Evolutionary conservation across 2,797 vertebrate genomes (phyloP), one percentile per base, ranked within the genome.

Genomic region (Ara ararauna): DNA sequence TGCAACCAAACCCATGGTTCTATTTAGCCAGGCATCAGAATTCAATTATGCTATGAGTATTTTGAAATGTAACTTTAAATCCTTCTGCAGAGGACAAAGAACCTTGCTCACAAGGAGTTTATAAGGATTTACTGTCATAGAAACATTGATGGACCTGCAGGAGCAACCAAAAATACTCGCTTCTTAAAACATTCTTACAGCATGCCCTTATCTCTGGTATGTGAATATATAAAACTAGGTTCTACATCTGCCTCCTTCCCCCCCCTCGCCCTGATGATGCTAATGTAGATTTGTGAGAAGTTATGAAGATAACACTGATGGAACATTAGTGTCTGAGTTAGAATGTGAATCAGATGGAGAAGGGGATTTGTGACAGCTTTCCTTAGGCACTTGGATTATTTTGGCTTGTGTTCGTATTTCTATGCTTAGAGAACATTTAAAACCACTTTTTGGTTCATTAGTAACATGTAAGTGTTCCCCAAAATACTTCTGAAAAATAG

Each of bases 191-290:
- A 13, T 74, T 78, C 38, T 67, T 74, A 77, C n/a, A 44, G 30
- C 9, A 23, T 74, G 36, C 5, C 4, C 8, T 24, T 61, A 22
- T 65, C 26, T 71, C 30, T 56, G 19, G 9, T 32, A 47, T 13
- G 13, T 38, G 29, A 56, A 42, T 38, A 34, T 29, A 22, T 24
- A 54, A n/a, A 13, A 30, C 5, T 24, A 51, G 21, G 27, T 58
- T 62, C n/a, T 51, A 48, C 27, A 17, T 78, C 64, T 72, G 3
- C 12, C 29, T 68, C 5, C 7, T 7, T 67, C 19, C 16, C 60
- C 32, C 10, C 5, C 5, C 0, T 40, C 3, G 4, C 5, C 21
- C 19, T 1, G 1, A 2, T 0, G 3, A 51, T 56, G 29, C 45
- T 58, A 62, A 72, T 7, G 23, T 38, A 72, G 53, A 50, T 54